A percentile compares a stretch with the other conserved stretches of the same genome.
These are phyloP conservation scores for Pocillopora damicornis DNA, from an alignment of 64 coral and sea anemone genomes.

Conservation along the genomic window DNA sequence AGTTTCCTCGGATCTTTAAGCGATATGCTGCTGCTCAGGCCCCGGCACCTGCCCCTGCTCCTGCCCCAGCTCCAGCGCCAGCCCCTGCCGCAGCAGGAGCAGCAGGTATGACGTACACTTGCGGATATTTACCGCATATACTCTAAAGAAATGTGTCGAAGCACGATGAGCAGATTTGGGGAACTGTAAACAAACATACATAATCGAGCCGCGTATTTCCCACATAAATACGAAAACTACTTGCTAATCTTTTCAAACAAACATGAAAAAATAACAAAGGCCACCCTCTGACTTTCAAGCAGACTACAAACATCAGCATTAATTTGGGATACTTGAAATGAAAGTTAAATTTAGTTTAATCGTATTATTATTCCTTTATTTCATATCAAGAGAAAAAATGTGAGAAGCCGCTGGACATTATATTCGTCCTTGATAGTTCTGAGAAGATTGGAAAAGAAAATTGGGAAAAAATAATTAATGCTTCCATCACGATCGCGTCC, in stretches of 20 bases:
- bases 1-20: not conserved
- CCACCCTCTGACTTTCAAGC: too few relatives aligned
- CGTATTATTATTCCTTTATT: too few relatives aligned
- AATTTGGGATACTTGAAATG: too few relatives aligned
- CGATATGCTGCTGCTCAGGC: not conserved
- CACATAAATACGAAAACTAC: too few relatives aligned
- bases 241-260: too few relatives aligned
- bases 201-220: too few relatives aligned
- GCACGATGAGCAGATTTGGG: too few relatives aligned
- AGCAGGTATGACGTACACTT: not conserved
- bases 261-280: too few relatives aligned
- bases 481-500: conserved; percentile 40
- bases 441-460: conserved; percentile 71
- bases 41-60: not conserved
- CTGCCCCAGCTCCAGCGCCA: not conserved
- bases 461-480: conserved; percentile 59
- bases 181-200: too few relatives aligned
- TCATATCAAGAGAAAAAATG: conserved; percentile 29
- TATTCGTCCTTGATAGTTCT: conserved; percentile 85
- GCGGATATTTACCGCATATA: not conserved
- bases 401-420: conserved; percentile 69
- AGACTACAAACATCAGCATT: too few relatives aligned
- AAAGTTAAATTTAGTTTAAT: too few relatives aligned
- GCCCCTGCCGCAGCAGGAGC: not conserved
- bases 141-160: not conserved